A percentile compares a stretch with the other conserved stretches of the same genome.
phyloP scores from a whole-genome alignment of 2,797 vertebrate species.

The Sciaenops ocellatus region DNA sequence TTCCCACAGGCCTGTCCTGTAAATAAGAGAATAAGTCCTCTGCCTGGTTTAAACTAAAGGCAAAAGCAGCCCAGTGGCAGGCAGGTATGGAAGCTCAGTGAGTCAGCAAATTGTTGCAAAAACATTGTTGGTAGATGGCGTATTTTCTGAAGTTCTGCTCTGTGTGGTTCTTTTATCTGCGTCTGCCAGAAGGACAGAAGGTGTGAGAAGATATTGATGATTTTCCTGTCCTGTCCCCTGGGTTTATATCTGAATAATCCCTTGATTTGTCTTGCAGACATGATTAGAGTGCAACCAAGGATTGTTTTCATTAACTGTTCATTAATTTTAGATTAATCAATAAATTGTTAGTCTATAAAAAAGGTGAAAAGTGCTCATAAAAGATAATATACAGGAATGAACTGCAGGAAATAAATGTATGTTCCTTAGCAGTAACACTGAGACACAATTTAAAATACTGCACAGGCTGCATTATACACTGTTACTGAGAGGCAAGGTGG shows the following conservation, averaged over 20 bases:
- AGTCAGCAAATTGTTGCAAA: constrained; percentile 45
- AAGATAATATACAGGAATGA: background rate
- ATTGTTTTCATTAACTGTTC: constrained; percentile 15
- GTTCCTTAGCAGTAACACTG: background rate
- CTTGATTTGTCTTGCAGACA: background rate
- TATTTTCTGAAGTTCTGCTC: constrained; percentile 18
- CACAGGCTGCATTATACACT: background rate
- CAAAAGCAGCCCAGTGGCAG: constrained; percentile 17
- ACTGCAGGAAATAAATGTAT: background rate
- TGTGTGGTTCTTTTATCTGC: constrained; percentile 14
- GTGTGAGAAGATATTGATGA: constrained; percentile 10
- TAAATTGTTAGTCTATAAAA: constrained; percentile 5
- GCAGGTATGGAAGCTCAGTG: background rate
- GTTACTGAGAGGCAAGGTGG: background rate
- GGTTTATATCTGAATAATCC: constrained; percentile 2
- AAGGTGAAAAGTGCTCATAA: background rate
- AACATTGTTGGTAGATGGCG: background rate
- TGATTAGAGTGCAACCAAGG: background rate
- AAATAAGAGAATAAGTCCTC: constrained; percentile 40
- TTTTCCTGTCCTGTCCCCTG: background rate
- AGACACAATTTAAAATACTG: background rate
- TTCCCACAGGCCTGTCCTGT: constrained; percentile 36
- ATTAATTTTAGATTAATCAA: constrained; percentile 5
- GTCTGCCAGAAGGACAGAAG: constrained; percentile 9
- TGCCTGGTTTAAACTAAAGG: constrained; percentile 35